phyloP scores from a whole-genome alignment of 2,888 invertebrate species.

The Thereva unica region DNA sequence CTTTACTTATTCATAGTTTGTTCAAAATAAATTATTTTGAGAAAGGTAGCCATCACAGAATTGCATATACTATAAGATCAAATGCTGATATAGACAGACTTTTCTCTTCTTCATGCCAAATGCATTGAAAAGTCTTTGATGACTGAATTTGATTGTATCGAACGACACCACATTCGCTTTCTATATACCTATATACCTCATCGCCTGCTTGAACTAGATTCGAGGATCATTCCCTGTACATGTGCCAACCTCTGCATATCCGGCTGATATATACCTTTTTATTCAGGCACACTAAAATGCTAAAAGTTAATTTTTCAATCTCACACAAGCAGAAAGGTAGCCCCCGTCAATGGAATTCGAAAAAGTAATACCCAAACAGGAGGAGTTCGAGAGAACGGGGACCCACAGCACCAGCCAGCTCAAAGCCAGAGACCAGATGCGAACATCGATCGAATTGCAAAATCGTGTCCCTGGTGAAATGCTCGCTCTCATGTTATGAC shows the following conservation, averaged over 20 bases:
- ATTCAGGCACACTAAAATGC: not conserved
- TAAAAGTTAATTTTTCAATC: too few relatives aligned
- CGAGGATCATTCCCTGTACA: not conserved
- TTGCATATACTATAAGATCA: not conserved
- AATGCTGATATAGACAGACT: slow-evolving; percentile 13
- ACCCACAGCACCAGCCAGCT: not conserved
- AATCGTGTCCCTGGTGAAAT: slow-evolving; percentile 39
- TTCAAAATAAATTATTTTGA: not conserved
- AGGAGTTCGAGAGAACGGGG: not conserved
- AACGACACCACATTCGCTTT: slow-evolving; percentile 19
- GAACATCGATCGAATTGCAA: slow-evolving; percentile 24
- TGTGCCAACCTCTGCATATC: slow-evolving; percentile 1
- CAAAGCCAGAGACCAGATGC: not conserved
- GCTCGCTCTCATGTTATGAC: slow-evolving; percentile 39
- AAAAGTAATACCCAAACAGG: not conserved
- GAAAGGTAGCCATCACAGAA: not conserved
- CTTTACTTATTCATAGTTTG: too few relatives aligned
- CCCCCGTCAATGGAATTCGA: slow-evolving; percentile 2
- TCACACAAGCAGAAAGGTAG: too few relatives aligned
- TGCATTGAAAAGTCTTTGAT: slow-evolving; percentile 12
- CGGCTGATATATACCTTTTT: slow-evolving; percentile 22
- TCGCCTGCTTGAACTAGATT: slow-evolving; percentile 24
- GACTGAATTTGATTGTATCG: slow-evolving; percentile 30
- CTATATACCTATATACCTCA: slow-evolving; percentile 2
- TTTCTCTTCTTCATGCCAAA: not conserved